phyloP scores from a whole-genome alignment of 1,140 invertebrate species.

The Papilio dardanus region DNA sequence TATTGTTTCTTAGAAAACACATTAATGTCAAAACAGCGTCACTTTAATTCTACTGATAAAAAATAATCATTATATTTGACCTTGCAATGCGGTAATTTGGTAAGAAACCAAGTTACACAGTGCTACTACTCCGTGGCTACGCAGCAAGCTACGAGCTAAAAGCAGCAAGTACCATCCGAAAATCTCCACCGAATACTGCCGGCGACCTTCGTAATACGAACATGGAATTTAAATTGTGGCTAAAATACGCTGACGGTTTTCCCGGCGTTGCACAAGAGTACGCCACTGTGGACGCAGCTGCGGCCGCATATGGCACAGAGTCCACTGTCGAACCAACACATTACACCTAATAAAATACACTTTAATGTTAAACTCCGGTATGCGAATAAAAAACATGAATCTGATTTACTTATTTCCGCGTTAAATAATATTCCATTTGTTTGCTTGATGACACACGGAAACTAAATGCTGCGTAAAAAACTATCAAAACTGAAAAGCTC shows the following conservation, averaged over 20 bases:
- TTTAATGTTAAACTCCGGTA: not conserved
- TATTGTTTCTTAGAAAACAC: not conserved
- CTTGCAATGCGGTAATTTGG: not conserved
- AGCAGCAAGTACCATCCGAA: not conserved
- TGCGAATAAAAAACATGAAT: not conserved
- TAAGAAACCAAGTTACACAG: not conserved
- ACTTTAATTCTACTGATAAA: not conserved
- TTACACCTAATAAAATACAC: not conserved
- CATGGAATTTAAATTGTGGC: constrained; percentile 24
- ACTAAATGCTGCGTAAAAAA: no score
- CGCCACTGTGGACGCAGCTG: constrained; percentile 24
- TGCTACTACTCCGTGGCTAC: not conserved
- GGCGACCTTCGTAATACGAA: constrained; percentile 6
- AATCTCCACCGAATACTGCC: not conserved
- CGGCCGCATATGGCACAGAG: not conserved
- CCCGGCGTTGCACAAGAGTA: constrained; percentile 17
- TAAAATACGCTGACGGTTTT: constrained; percentile 21
- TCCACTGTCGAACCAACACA: not conserved
- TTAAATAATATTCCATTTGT: not conserved
- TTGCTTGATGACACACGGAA: not conserved
- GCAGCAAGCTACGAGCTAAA: not conserved
- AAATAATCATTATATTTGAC: not conserved
- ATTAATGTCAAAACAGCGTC: not conserved
- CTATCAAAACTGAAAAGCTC: no score
- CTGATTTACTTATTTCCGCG: not conserved